Base-by-base conservation (phyloP, 2,888 invertebrate genomes). In the Himalopsyche kuldschensis region DNA sequence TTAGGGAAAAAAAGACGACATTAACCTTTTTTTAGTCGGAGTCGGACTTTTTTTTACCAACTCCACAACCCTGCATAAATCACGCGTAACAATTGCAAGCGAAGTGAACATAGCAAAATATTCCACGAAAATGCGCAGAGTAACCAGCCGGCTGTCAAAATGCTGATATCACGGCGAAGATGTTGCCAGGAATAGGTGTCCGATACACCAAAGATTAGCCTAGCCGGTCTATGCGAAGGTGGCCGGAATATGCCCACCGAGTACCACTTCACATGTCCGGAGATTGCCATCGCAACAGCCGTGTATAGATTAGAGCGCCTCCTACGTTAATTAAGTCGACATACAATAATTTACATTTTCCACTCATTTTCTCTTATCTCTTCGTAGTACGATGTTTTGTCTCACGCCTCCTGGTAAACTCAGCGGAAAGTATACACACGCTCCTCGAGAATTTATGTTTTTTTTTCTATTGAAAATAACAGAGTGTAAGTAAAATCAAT, bases 241-340 rank as follows among this genome's bases (percentile, higher is more conserved):
- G 55, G 32, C 55, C n/a, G 24, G 41, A 80, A 69, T 80, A 80
- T 35, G 69, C 24, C 20, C 69, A 35, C 27, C 69, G 20, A 41
- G 30, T 69, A 32, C 24, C 31, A 35, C 35, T 80, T 35, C 32
- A 80, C 75, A 75, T 80, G 75, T 80, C 24, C 75, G 31, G 30
- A 79, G 84, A 84, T 82, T 69, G 78, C 75, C 17, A 84, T 84
- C 82, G 27, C 46, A 24, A 27, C 32, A 32, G 35, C 81, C 63
- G 47, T 83, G 85, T 85, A 85, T 81, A 85, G 83, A 84, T 84
- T 84, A 85, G 81, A 85, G 76, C 81, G 47, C 82, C 81, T 79
- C 78, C 82, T 48, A 79, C 85, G 80, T 85, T 85, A 84, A 85
- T 85, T 85, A 85, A 84, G 76, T 83, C 75, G 81, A 83, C 82